Evolutionary conservation across 2,888 invertebrate species (phyloP), one percentile per base, ranked within the genome.

Genomic region (Patella ulyssiponensis): DNA sequence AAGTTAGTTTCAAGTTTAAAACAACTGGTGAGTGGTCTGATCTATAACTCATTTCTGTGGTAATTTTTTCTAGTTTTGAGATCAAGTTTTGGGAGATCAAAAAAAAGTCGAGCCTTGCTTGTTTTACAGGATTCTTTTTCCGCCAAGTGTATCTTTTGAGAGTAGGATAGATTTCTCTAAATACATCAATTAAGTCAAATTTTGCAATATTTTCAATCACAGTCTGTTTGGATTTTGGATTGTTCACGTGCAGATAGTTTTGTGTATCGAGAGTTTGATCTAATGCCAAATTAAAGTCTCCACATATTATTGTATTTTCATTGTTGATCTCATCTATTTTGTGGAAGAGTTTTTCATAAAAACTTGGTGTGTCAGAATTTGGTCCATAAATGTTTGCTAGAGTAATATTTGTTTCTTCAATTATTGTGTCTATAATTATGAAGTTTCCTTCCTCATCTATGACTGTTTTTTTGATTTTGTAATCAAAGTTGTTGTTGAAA

Each of bases 301-400:
- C 64, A n/a, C 64, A 64, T 64, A 64, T 64, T 20, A 56, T 64
- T 23, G 23, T 17, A 44, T 17, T 11, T 9, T 17, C n/a, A 70
- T 75, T 69, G 20, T 69, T 33, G 44, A 70, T 23, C 11, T 69
- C 56, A 33, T 77, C 56, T 23, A 74, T 44, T 17, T 52, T 69
- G 44, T 20, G 14, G 23, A 23, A 64, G 7, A 77, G 11, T 51
- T 73, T 69, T 44, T 69, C 33, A 73, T 64, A 73, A 52, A 73
- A 77, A n/a, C 73, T 23, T 44, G 73, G 77, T 69, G 33, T 52
- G 17, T 77, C 77, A 11, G 20, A 54, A 44, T 77, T 77, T 69
- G 74, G 77, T 9, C 77, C 70, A 74, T 77, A 77, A 11, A 77
- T 7, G 20, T 54, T 77, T 64, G 12, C 23, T 20, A 20, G 20